Base-by-base conservation (phyloP, 2,113 vertebrate species). In the Baryphthengus martii region DNA sequence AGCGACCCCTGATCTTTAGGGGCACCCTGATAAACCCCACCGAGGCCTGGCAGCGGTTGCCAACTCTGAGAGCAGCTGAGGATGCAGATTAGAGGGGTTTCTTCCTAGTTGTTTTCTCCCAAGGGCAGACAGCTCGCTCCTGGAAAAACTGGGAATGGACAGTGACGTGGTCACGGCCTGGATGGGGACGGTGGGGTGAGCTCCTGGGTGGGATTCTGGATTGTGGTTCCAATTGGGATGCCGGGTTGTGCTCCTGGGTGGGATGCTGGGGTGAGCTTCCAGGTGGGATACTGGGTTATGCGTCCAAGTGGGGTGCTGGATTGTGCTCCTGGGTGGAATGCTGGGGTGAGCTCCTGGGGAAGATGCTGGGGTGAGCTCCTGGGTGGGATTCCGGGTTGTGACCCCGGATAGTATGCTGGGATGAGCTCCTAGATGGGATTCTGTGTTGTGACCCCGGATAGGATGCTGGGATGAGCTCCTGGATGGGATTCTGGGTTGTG, bases 1-100 rank as follows among this genome's bases (percentile, higher is more conserved):
- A 90, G 79, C 75, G 50, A 14, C 45, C 29, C 47, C 85, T 61
- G 47, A 90, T 93, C 95, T 97, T 97, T 96, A 90, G 78, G 73
- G 87, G 45, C 80, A 59, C 59, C 77, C 85, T 25, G 31, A 66
- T 76, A 89, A 94, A 77, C 20, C 39, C 45, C 0, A 31, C 82
- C 16, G 76, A 42, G 91, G 66, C 63, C 59, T 65, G 1, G 20
- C 3, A 2, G 56, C 16, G 21, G 72, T 58, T 35, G 81, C 83
- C 33, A 71, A 11, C 40, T 13, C 3, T 13, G 39, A 13, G 86
- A 37, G 82, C 49, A 23, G 80, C 47, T 23, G 35, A 52, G n/a
- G 75, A 2, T 8, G 33, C 17, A 2, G 1, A 7, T 18, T 28
- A 1, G 16, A 37, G n/a, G 33, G 4, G 28, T 79, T 75, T 11